Percentiles rank a stretch among this genome's conserved stretches.
phyloP scores from a whole-genome alignment of 2,797 vertebrate species.

The Channallabes apus region DNA sequence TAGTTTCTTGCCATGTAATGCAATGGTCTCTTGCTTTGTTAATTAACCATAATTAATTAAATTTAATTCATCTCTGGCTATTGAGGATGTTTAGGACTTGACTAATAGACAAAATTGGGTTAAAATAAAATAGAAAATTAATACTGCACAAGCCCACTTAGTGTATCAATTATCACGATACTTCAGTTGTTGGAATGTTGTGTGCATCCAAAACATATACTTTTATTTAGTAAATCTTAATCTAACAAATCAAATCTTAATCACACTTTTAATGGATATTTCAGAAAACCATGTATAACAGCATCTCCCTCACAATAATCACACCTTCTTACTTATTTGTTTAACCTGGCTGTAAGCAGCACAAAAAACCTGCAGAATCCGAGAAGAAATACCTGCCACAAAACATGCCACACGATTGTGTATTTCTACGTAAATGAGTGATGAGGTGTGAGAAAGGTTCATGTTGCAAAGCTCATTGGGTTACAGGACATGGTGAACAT shows the following conservation, averaged over 20 bases:
- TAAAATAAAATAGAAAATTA: neutral
- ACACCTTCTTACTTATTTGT: neutral
- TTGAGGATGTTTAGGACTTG: neutral
- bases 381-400: neutral
- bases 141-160: neutral
- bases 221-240: neutral
- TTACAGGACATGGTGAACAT: conserved; percentile 39
- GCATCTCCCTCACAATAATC: neutral
- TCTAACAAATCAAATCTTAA: neutral
- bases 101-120: neutral
- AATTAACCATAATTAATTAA: neutral
- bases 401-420: neutral
- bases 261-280: neutral
- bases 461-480: conserved; percentile 26
- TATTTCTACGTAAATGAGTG: conserved; percentile 27
- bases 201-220: neutral
- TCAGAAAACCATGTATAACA: neutral
- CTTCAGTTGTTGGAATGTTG: neutral
- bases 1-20: neutral
- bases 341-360: neutral
- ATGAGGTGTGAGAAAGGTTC: conserved; percentile 29
- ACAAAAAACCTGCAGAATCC: neutral
- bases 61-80: neutral
- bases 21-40: neutral
- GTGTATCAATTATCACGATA: neutral